Evolutionary conservation across 2,888 invertebrate species (phyloP).

Genomic region (Diaperis boleti): DNA sequence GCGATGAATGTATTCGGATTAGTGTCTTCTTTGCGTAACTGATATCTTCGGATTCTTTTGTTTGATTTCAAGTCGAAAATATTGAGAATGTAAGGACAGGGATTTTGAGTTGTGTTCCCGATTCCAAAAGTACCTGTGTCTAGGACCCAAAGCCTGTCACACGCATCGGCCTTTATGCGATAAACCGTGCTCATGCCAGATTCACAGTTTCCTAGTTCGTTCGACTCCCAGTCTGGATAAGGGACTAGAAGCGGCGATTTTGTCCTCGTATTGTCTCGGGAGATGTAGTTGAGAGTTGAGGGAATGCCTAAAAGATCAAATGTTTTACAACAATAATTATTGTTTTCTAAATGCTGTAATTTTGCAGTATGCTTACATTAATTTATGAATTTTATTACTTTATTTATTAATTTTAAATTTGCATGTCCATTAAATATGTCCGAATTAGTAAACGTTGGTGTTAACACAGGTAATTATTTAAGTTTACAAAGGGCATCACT

Average conservation of each 20-base stretch:
- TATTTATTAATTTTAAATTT: too few species aligned
- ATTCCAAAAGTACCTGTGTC: slow-evolving; percentile 88
- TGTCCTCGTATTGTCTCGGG: slow-evolving; percentile 73
- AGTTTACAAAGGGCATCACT: too few species aligned
- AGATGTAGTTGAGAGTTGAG: slow-evolving; percentile 84
- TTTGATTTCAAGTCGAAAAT: slow-evolving; percentile 83
- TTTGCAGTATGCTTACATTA: too few species aligned
- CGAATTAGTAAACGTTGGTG: slow-evolving; percentile 35
- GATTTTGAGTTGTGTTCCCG: slow-evolving; percentile 79
- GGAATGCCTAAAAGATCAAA: slow-evolving; percentile 85
- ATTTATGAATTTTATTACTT: too few species aligned
- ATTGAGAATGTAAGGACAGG: slow-evolving; percentile 84
- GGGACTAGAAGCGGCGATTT: slow-evolving; percentile 83
- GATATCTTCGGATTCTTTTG: slow-evolving; percentile 75
- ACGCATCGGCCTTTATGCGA: slow-evolving; percentile 82
- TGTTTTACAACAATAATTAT: too few species aligned
- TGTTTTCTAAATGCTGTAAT: too few species aligned
- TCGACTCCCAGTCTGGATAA: slow-evolving; percentile 82
- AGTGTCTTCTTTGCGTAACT: slow-evolving; percentile 78
- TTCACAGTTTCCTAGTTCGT: slow-evolving; percentile 81
- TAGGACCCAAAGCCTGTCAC: slow-evolving; percentile 85
- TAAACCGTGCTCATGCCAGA: slow-evolving; percentile 82
- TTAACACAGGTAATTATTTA: too few species aligned
- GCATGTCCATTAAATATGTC: too few species aligned
- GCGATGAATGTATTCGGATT: slow-evolving; percentile 85